Evolutionary conservation across 2,888 invertebrate species (phyloP).

Genomic region (Blera fallax): DNA sequence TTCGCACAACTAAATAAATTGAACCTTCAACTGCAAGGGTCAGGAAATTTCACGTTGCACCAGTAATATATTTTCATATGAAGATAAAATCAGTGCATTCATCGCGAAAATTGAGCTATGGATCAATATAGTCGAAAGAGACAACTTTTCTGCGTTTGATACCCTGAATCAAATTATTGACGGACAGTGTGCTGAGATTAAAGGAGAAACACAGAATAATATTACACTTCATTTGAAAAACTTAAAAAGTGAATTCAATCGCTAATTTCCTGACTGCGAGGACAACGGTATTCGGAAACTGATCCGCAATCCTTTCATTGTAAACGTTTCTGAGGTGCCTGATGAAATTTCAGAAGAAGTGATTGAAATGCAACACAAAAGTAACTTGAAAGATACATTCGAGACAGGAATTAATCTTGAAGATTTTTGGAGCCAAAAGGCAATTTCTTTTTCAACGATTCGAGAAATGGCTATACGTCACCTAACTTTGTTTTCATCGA

Average conservation of each 20-base stretch:
- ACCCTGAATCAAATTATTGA: slow-evolving; percentile 14
- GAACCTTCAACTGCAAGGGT: slow-evolving; percentile 11
- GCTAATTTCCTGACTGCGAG: not conserved
- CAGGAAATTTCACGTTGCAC: not conserved
- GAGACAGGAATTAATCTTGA: slow-evolving; percentile 4
- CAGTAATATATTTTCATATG: not conserved
- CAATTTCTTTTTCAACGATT: slow-evolving; percentile 12
- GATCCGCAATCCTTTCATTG: not conserved
- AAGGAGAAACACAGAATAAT: not conserved
- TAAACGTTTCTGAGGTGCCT: not conserved
- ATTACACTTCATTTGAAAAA: not conserved
- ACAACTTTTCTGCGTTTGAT: slow-evolving; percentile 6
- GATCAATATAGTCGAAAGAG: not conserved
- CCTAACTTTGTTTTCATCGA: slow-evolving; percentile 15
- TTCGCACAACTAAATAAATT: not conserved
- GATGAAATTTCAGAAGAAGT: not conserved
- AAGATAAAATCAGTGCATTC: not conserved
- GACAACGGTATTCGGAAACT: slow-evolving; percentile 7
- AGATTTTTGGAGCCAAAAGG: slow-evolving; percentile 14
- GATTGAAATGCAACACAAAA: not conserved
- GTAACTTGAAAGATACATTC: not conserved
- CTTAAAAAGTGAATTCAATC: slow-evolving; percentile 9
- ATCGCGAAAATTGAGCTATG: not conserved
- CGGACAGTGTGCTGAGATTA: slow-evolving; percentile 6
- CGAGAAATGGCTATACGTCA: slow-evolving; percentile 8